Evolutionary conservation across 1,140 invertebrate species (phyloP).

Genomic region (Mizuhopecten yessoensis): DNA sequence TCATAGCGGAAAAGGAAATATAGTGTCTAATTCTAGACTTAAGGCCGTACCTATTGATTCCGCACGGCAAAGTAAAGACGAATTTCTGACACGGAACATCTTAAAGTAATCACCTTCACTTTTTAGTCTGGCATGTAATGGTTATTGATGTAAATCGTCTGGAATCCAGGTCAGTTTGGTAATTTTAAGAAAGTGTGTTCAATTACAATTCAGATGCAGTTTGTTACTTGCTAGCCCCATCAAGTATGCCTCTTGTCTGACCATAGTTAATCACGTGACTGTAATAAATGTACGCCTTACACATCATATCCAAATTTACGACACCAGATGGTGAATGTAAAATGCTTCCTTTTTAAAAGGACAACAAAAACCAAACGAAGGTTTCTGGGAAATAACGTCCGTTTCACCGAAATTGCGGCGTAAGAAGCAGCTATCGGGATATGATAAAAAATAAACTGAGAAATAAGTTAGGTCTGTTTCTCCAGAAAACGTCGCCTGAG

Average conservation of each 20-base stretch:
- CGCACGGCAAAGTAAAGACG: background rate
- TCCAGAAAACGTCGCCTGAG: too few relatives aligned
- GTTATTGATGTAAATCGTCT: background rate
- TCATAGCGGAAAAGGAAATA: slow-evolving; percentile 24
- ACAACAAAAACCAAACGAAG: too few relatives aligned
- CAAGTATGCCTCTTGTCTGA: background rate
- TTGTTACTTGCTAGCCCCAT: background rate
- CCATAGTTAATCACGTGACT: background rate
- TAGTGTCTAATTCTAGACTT: background rate
- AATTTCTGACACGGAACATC: background rate
- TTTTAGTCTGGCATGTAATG: slow-evolving; percentile 13
- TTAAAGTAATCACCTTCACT: background rate
- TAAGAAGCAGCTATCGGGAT: too few relatives aligned
- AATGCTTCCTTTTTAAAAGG: background rate
- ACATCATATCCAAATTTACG: background rate
- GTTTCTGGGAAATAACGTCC: too few relatives aligned
- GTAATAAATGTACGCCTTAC: background rate
- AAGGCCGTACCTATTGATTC: slow-evolving; percentile 8
- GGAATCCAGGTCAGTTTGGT: background rate
- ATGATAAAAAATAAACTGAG: too few relatives aligned
- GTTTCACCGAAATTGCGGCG: too few relatives aligned
- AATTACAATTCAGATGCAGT: background rate
- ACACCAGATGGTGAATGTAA: background rate
- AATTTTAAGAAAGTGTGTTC: background rate
- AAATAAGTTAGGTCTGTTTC: too few relatives aligned